Percentiles rank a stretch among this genome's conserved stretches.
phyloP scores from a whole-genome alignment of 2,888 invertebrate species.

The Tupiocoris notatus region DNA sequence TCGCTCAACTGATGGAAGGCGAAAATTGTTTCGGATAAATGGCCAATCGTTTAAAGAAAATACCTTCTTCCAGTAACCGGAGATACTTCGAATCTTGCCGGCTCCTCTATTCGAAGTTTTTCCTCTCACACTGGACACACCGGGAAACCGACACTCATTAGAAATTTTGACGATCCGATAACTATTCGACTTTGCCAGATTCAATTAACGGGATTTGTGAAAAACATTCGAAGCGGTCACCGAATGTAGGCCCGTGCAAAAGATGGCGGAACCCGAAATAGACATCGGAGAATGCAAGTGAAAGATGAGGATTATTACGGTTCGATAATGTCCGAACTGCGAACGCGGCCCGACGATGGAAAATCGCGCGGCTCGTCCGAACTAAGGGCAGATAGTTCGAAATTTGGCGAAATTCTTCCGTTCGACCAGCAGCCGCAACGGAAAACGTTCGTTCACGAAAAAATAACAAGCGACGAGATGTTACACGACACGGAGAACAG shows the following conservation, averaged over 20 bases:
- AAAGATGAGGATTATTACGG: background rate
- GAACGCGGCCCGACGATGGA: background rate
- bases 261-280: slow-evolving; percentile 37
- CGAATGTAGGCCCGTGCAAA: slow-evolving; percentile 20
- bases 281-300: slow-evolving; percentile 21
- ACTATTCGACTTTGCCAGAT: background rate
- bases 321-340: background rate
- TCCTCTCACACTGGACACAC: slow-evolving; percentile 37
- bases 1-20: no score
- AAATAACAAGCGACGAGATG: background rate
- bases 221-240: background rate
- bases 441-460: background rate
- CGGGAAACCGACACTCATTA: slow-evolving; percentile 31
- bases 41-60: background rate
- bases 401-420: background rate
- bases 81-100: slow-evolving; percentile 38
- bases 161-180: slow-evolving; percentile 25
- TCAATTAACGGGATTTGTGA: background rate
- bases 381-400: background rate
- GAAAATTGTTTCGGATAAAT: no score
- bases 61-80: slow-evolving; percentile 38
- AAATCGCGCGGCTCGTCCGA: background rate
- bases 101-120: slow-evolving; percentile 22
- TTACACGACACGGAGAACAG: background rate
- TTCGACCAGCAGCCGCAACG: background rate